These are phyloP conservation scores for Patiria pectinifera DNA, from an alignment of 53 echinoderm and acorn worm species.

Conservation along the genomic window DNA sequence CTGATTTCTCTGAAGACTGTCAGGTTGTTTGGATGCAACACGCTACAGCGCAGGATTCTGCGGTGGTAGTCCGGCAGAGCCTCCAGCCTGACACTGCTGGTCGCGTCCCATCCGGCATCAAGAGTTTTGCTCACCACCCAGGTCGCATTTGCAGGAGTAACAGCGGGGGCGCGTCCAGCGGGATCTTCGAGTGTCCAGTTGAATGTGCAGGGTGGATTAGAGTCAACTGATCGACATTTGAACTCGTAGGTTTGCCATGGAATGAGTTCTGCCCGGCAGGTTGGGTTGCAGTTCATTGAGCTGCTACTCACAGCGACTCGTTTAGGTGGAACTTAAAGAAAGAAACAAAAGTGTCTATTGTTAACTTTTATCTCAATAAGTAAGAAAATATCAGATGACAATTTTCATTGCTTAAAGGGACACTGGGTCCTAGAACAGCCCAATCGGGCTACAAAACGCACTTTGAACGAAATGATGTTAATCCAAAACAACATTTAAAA, in stretches of 20 bases:
- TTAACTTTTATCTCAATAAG: no score
- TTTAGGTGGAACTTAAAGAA: background rate
- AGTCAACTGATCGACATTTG: conserved; percentile 15
- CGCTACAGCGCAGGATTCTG: conserved; percentile 9
- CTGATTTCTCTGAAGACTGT: conserved; percentile 7
- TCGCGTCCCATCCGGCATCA: conserved; percentile 6
- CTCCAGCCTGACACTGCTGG: background rate
- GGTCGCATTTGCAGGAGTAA: background rate
- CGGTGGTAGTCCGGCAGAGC: background rate
- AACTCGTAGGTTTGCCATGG: background rate
- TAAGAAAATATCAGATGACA: no score
- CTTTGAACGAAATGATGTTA: no score
- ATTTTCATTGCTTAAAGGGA: no score
- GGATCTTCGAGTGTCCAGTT: conserved; percentile 3
- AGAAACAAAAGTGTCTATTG: background rate
- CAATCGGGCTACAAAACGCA: no score
- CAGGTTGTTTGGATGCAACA: background rate
- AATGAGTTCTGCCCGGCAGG: background rate
- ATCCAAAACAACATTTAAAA: no score
- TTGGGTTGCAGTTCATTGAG: background rate
- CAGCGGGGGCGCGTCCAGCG: background rate
- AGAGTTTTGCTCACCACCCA: background rate
- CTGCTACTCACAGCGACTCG: background rate
- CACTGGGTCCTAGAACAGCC: no score
- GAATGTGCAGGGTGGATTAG: conserved; percentile 11